These are phyloP conservation scores for Serripes groenlandicus DNA, from an alignment of 2,888 invertebrate genomes.

Conservation along the genomic window DNA sequence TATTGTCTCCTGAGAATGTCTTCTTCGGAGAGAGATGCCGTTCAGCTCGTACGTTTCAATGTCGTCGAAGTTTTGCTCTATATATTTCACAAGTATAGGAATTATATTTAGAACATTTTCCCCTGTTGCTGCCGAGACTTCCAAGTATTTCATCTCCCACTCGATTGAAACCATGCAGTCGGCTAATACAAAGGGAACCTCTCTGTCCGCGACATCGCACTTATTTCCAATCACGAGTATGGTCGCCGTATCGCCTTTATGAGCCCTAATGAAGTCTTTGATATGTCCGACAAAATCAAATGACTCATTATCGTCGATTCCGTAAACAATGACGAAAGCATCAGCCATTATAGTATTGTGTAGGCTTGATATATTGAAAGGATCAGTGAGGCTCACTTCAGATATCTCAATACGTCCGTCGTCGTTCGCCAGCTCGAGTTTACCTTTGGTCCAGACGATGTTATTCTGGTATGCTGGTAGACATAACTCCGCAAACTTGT, in stretches of 20 bases:
- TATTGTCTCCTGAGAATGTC: too few relatives aligned
- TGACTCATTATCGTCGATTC: neutral
- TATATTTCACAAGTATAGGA: neutral
- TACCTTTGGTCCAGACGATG: too few relatives aligned
- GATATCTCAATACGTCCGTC: neutral
- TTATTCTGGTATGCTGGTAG: too few relatives aligned
- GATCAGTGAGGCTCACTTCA: neutral
- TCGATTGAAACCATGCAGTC: conserved; percentile 3
- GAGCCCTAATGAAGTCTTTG: conserved; percentile 1
- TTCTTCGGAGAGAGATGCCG: neutral
- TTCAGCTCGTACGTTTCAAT: conserved; percentile 5
- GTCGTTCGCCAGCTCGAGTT: too few relatives aligned
- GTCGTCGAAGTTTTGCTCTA: neutral
- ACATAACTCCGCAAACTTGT: too few relatives aligned
- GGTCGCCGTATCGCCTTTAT: neutral
- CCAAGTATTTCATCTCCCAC: conserved; percentile 11
- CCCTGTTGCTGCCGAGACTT: neutral
- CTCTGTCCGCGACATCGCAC: neutral
- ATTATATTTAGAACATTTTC: conserved; percentile 1
- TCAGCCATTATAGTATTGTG: neutral
- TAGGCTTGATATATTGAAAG: neutral
- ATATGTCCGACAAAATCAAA: conserved; percentile 10
- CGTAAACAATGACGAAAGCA: conserved; percentile 17
- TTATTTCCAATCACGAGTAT: conserved; percentile 20
- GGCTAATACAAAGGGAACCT: neutral